A percentile compares a stretch with the other conserved stretches of the same genome.
These are phyloP conservation scores for Tanaodytes sp. DNA, from an alignment of 2,888 invertebrate genomes.

Conservation along the genomic window DNA sequence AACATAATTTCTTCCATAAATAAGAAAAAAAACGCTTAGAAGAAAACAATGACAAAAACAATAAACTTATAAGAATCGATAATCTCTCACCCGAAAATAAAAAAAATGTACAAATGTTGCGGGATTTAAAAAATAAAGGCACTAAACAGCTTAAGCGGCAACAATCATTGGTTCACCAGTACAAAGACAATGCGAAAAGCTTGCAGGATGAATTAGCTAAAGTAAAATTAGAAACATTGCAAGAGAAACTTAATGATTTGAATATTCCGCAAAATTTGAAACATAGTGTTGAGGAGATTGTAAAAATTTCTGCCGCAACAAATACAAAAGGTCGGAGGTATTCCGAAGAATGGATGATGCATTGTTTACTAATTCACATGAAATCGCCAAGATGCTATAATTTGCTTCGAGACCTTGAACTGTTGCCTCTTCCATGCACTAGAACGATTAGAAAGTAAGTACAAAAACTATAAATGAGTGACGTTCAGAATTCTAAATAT, in stretches of 20 bases:
- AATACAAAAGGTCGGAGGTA: background rate
- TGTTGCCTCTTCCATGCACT: constrained; percentile 2
- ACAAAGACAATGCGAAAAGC: background rate
- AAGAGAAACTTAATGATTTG: background rate
- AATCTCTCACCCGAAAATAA: background rate
- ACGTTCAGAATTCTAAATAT: too few relatives aligned
- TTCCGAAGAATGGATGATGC: constrained; percentile 5
- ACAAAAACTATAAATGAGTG: background rate
- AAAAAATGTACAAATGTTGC: background rate
- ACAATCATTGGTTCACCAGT: background rate
- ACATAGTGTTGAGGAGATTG: constrained; percentile 3
- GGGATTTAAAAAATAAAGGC: background rate
- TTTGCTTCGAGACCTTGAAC: background rate
- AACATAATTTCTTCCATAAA: background rate
- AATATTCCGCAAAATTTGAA: constrained; percentile 7
- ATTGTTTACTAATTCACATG: constrained; percentile 2
- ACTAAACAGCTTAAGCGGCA: background rate
- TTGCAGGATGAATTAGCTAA: constrained; percentile 2
- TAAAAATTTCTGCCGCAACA: background rate
- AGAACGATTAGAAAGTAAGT: constrained; percentile 11
- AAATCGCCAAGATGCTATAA: constrained; percentile 6
- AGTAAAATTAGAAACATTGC: background rate
- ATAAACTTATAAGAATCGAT: background rate
- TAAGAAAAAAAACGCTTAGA: constrained; percentile 9
- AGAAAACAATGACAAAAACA: background rate